These are phyloP conservation scores for Drosophila repletoides DNA, from an alignment of 1,140 invertebrate genomes.

Conservation along the genomic window DNA sequence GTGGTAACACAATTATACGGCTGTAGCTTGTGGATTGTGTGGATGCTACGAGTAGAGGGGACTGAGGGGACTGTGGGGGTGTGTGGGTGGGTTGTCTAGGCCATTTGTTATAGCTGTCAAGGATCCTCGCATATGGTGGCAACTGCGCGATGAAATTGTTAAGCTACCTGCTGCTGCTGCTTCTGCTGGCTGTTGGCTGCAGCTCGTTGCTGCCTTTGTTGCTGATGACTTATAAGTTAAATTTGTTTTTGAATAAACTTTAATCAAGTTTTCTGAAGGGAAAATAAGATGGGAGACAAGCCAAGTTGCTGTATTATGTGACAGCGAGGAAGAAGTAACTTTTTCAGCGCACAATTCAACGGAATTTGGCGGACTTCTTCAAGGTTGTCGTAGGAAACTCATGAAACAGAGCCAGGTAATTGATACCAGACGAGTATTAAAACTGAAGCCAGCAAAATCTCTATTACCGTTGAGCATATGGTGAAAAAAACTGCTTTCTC, in stretches of 20 bases:
- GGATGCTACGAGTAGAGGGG: too few relatives aligned
- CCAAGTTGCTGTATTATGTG: constrained; percentile 5
- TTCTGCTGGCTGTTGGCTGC: constrained; percentile 12
- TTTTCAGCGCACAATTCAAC: constrained; percentile 1
- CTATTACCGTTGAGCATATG: constrained; percentile 46
- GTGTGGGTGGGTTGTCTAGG: not conserved
- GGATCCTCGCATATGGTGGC: constrained; percentile 29
- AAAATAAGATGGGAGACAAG: constrained; percentile 23
- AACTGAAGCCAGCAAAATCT: constrained; percentile 19
- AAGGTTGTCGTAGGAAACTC: constrained; percentile 53
- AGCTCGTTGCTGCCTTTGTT: constrained; percentile 13
- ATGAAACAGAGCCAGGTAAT: constrained; percentile 56
- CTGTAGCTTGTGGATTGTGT: not conserved
- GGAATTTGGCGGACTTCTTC: constrained; percentile 44
- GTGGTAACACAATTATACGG: constrained; percentile 20
- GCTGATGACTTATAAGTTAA: constrained; percentile 76
- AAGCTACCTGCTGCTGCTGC: constrained; percentile 19
- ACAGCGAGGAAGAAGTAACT: not conserved
- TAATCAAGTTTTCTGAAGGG: constrained; percentile 63
- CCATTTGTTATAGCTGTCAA: not conserved
- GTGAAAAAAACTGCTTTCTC: too few relatives aligned
- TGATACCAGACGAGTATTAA: constrained; percentile 45
- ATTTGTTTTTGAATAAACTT: constrained; percentile 74
- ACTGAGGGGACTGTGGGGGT: not conserved
- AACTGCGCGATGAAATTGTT: constrained; percentile 23